Base-by-base conservation (phyloP, 2,888 invertebrate species). In the Drosophila nr. perissopoda region DNA sequence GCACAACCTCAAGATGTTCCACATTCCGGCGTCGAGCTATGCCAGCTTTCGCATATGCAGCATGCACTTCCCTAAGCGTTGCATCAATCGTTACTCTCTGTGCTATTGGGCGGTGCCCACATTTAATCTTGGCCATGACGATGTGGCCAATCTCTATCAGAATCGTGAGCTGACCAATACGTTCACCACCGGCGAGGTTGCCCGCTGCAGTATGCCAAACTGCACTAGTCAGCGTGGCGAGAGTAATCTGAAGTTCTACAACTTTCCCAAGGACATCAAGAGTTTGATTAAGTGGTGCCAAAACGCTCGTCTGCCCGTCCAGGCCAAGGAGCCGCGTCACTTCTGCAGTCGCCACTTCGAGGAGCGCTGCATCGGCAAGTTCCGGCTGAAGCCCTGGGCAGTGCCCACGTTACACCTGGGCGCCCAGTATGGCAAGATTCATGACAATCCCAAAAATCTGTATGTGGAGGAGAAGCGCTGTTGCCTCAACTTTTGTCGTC, bases 51-150 rank as follows among this genome's bases (percentile, higher is more conserved):
- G 91, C 18, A 92, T 91, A 38, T 91, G 91, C 59, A 91, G 92
- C 70, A 80, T 92, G 79, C 91, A 91, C 75, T 91, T 91, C 52
- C 92, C 91, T 4, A 92, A 91, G 73, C 91, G 91, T 31, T 92
- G 92, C 59, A 89, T 91, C 11, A 92, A 92, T 68, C 90, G 92
- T 4, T 91, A 91, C 51, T 92, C 91, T 0, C 64, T 91, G 36
- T 92, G 91, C 82, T 92, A 91, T 70, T 91, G 91, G 91, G 91
- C 91, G 5, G 91, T 91, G 73, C 91, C 91, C 4, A 92, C 91
- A 0, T 92, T 92, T 53, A 91, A 91, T 79, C 65, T 91, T 58
- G 91, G 91, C 0, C 91, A 91, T 45, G 91, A 91, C 38, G 92
- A 91, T 79, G 91, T 91, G 0, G 91, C 92, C 25, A 91, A 91